Conservation (phyloP, 2,888 invertebrate species). For the Leptodirus hochenwartii region DNA sequence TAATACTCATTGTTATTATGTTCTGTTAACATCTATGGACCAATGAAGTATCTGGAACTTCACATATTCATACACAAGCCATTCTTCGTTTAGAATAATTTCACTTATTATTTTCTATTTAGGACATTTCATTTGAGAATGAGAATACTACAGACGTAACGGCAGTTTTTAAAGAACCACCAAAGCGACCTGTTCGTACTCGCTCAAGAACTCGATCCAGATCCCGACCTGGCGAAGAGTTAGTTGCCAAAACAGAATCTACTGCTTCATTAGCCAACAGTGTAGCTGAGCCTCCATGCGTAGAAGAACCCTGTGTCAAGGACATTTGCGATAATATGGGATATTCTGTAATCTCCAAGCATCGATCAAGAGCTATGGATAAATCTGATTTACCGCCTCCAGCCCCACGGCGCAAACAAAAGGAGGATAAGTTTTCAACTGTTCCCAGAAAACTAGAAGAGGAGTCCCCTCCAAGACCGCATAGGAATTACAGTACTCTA, state of each 20-base stretch:
- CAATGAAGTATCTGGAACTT: no score
- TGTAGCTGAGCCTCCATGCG: conserved; percentile 28
- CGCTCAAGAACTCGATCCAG: conserved; percentile 36
- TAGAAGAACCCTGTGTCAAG: conserved; percentile 24
- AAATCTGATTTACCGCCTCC: conserved; percentile 38
- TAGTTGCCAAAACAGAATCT: no score
- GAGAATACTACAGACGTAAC: no score
- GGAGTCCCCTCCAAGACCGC: conserved; percentile 36
- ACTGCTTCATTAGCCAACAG: conserved; percentile 30
- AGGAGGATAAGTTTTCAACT: conserved; percentile 49
- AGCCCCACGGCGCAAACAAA: conserved; percentile 14
- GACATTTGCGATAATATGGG: conserved; percentile 32
- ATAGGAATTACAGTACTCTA: conserved; percentile 40
- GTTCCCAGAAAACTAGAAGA: conserved; percentile 34
- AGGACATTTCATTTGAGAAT: no score
- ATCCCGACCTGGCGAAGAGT: no score
- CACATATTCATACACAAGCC: conserved; percentile 34
- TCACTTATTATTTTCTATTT: no score
- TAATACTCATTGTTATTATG: no score
- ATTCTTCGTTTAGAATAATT: no score
- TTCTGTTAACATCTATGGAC: no score
- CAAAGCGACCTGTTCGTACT: conserved; percentile 36
- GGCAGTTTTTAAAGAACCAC: conserved; percentile 32
- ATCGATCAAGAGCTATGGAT: conserved; percentile 25
- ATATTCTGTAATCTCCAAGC: conserved; percentile 63